These are phyloP conservation scores for Zaprionus nigranus DNA, from an alignment of 1,140 invertebrate genomes.

Conservation along the genomic window DNA sequence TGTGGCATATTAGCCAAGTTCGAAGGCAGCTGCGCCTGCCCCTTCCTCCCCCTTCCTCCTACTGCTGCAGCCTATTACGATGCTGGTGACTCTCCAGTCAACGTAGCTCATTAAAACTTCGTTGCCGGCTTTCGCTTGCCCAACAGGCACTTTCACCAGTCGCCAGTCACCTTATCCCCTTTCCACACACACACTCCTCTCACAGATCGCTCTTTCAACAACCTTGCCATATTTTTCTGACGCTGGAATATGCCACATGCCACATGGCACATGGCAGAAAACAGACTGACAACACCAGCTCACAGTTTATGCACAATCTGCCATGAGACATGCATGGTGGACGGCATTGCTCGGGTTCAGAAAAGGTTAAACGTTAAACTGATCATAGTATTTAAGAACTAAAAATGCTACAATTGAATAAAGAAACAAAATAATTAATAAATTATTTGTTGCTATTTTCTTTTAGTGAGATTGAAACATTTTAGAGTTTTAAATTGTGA, in stretches of 20 bases:
- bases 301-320: constrained; percentile 48
- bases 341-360: constrained; percentile 9
- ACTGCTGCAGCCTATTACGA: constrained; percentile 53
- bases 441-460: too few species aligned
- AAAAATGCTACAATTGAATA: too few species aligned
- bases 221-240: constrained; percentile 24
- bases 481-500: too few species aligned
- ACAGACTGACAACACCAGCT: constrained; percentile 27
- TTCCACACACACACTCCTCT: not conserved
- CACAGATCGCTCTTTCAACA: not conserved
- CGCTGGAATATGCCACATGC: constrained; percentile 18
- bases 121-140: constrained; percentile 19
- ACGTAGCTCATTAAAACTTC: constrained; percentile 73
- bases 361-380: not conserved
- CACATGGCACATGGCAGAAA: constrained; percentile 15
- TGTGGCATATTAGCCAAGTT: constrained; percentile 51
- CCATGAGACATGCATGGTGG: constrained; percentile 23
- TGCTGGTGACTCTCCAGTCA: constrained; percentile 48
- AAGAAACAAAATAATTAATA: too few species aligned
- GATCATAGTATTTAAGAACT: too few species aligned
- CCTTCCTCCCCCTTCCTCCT: not conserved
- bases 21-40: constrained; percentile 29
- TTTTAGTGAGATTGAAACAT: too few species aligned
- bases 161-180: not conserved
- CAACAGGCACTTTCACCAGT: constrained; percentile 50